phyloP scores from a whole-genome alignment of 2,113 vertebrate genomes.

The Ctenomys sociabilis region DNA sequence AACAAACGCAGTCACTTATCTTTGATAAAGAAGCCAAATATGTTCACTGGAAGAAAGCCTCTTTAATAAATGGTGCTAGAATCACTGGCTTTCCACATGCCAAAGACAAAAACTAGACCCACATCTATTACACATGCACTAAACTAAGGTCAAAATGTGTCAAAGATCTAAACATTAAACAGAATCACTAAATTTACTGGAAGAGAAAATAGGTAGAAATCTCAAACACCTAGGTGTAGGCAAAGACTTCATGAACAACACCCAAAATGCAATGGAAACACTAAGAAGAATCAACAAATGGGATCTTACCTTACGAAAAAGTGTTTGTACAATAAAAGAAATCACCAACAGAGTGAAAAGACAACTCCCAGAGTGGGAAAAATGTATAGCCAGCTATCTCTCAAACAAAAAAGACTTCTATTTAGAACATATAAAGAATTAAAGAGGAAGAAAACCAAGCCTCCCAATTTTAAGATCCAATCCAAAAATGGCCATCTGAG shows the following conservation, averaged over 20 bases:
- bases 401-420: not conserved
- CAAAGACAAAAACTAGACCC: not conserved
- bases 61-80: not conserved
- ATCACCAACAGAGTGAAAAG: not conserved
- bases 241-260: not conserved
- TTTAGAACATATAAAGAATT: not conserved
- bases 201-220: not conserved
- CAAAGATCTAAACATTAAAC: not conserved
- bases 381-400: not conserved
- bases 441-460: not conserved
- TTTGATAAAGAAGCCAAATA: not conserved
- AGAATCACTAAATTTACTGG: not conserved
- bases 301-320: not conserved
- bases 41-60: not conserved
- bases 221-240: not conserved
- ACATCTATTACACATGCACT: not conserved
- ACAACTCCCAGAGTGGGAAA: not conserved
- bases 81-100: not conserved
- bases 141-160: not conserved
- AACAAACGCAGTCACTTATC: not conserved
- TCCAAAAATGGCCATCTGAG: not conserved
- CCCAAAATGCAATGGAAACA: not conserved
- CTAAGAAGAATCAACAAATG: not conserved
- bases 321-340: not conserved
- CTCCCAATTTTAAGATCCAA: not conserved